phyloP scores from a whole-genome alignment of 37 sponge, comb jelly and placozoan genomes.

The Halichondria panicea region DNA sequence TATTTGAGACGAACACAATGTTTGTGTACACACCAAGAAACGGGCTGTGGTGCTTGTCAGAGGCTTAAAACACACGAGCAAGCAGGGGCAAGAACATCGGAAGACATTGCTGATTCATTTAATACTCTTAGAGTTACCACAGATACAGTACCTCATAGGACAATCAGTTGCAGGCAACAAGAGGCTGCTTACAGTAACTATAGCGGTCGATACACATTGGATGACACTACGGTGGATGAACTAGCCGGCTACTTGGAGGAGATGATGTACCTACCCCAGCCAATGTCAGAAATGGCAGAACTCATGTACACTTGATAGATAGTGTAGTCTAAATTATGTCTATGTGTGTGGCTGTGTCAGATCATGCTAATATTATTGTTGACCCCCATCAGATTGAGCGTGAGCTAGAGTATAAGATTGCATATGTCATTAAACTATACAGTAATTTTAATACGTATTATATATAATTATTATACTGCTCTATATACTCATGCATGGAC shows the following conservation, averaged over 20 bases:
- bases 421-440: no score
- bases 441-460: no score
- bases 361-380: no score
- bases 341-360: neutral
- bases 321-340: neutral
- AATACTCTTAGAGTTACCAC: conserved; percentile 22
- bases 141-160: neutral
- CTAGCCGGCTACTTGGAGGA: conserved; percentile 85
- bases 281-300: conserved; percentile 88
- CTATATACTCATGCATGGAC: no score
- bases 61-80: no score
- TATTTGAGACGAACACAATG: no score
- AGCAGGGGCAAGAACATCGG: neutral
- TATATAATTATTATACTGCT: no score
- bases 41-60: no score
- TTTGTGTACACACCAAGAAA: no score
- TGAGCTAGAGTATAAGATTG: no score
- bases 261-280: conserved; percentile 73
- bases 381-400: no score
- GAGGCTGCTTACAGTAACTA: neutral
- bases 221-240: conserved; percentile 84
- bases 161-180: conserved; percentile 25
- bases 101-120: conserved; percentile 17
- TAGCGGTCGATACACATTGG: neutral
- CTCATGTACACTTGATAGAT: conserved; percentile 79